These are phyloP conservation scores for Mustela nigripes DNA, from an alignment of 2,113 vertebrate genomes.

Conservation along the genomic window DNA sequence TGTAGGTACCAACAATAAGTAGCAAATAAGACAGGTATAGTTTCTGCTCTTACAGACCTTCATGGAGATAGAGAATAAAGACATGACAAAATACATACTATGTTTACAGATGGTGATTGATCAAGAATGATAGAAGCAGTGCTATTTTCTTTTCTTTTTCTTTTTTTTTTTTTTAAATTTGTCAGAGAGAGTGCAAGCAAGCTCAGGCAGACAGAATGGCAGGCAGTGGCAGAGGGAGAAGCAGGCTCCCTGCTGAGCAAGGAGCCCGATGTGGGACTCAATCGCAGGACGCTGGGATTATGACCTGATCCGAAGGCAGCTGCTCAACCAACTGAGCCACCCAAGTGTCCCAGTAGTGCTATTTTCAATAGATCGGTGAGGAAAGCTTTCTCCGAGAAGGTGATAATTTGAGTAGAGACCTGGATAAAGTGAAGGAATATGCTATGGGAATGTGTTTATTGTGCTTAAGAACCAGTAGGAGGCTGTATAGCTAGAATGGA, in stretches of 20 bases:
- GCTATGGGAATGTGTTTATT: background rate
- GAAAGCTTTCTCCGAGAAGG: background rate
- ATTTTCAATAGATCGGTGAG: background rate
- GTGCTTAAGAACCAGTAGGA: background rate
- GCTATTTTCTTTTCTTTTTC: background rate
- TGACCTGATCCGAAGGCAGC: no score
- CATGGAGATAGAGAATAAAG: background rate
- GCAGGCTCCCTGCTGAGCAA: no score
- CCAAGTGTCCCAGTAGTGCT: background rate
- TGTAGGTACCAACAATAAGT: background rate
- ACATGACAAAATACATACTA: background rate
- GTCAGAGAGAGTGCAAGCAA: no score
- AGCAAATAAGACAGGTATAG: background rate
- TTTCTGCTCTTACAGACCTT: background rate
- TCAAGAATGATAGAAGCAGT: background rate
- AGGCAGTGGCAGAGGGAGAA: no score
- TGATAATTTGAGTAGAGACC: background rate
- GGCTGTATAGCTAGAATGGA: background rate
- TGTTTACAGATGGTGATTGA: background rate
- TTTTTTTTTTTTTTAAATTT: no score
- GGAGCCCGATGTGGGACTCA: no score
- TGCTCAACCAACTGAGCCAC: no score
- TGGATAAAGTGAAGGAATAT: background rate
- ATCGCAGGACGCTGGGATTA: no score
- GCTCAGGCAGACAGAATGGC: no score